phyloP scores from a whole-genome alignment of 2,113 vertebrate species.

The Anguilla rostrata region DNA sequence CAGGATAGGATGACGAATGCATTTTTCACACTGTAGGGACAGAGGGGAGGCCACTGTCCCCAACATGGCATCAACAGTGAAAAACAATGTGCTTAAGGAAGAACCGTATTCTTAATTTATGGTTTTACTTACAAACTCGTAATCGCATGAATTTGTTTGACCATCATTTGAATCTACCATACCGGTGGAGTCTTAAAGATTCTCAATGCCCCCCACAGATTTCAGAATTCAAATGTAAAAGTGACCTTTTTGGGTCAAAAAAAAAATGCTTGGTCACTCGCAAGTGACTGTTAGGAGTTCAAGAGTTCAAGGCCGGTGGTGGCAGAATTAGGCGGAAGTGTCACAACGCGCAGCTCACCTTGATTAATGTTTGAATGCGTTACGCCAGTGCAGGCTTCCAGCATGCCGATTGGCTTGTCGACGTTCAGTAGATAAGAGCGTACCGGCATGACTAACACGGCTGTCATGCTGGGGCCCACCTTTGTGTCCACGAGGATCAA shows the following conservation, averaged over 20 bases:
- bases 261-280: background rate
- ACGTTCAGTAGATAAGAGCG: background rate
- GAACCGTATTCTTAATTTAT: too few species aligned
- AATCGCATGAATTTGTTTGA: too few species aligned
- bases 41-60: too few species aligned
- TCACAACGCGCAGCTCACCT: background rate
- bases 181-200: too few species aligned
- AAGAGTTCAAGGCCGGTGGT: background rate
- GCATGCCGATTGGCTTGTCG: background rate
- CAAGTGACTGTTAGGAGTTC: background rate
- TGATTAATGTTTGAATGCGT: background rate
- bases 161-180: too few species aligned
- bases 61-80: too few species aligned
- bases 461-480: background rate
- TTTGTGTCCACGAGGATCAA: background rate
- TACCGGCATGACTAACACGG: background rate
- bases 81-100: too few species aligned
- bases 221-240: background rate
- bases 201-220: too few species aligned
- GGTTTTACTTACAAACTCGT: too few species aligned
- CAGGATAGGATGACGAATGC: too few species aligned
- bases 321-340: background rate
- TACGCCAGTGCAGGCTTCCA: background rate
- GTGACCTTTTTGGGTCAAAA: background rate
- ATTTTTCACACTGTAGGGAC: too few species aligned